Base-by-base conservation (phyloP, 23 tunicate genomes). In the Styela plicata region DNA sequence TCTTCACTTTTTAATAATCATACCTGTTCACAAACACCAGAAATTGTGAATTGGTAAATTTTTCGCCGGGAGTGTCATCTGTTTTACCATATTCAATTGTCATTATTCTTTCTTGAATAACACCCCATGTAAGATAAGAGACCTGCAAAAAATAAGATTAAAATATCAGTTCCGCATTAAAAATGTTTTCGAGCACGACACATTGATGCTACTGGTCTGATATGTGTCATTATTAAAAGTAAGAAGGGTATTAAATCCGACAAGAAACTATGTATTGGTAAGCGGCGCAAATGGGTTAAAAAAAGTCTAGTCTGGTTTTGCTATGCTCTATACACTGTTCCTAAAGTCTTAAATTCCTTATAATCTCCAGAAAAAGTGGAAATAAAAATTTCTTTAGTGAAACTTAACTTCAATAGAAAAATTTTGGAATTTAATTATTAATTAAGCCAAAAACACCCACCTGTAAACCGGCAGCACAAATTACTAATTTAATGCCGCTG, bases 61-160 rank as follows among this genome's bases (percentile, higher is more conserved):
- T 96, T 78, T 96, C 99, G 0, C 99, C 99, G 13, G 88, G 80
- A 3, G 24, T 33, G 18, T 44, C 79, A 36, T 85, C 94, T 23
- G 87, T 70, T 52, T 86, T 85, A 53, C 99, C 99, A 74, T 86
- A 96, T 79, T 87, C 88, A 57, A 30, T 79, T 20, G 99, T 96
- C 92, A 96, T 96, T 3, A 96, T 96, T 80, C 99, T 82, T 63
- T 96, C 99, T 85, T 96, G 99, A 32, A 96, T 78, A 1, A 96
- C 86, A 18, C 99, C 99, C 99, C 99, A 96, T 77, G 99, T 96
- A 69, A 96, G 66, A 73, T 91, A 96, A 1, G 99, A 71, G 24
- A 84, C 78, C 99, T 95, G 70, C 5, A 36, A 66, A 80, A 19
- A 35, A 20, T 26, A n/a, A n/a, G n/a, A n/a, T n/a, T n/a, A n/a